These are phyloP conservation scores for Lithophane socia DNA, from an alignment of 2,888 invertebrate genomes.

Conservation along the genomic window DNA sequence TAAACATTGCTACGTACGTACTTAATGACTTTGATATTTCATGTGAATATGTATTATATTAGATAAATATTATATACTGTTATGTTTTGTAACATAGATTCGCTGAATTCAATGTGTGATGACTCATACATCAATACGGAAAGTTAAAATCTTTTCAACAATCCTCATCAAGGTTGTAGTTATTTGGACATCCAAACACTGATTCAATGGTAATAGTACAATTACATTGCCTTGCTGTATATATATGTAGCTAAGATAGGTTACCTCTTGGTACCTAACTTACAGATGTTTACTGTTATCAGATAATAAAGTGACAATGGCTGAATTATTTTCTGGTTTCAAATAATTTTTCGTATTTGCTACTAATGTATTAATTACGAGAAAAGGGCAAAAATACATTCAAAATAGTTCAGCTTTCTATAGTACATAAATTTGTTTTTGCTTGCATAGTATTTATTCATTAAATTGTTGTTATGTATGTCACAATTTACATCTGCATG, in stretches of 20 bases:
- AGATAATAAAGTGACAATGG: background rate
- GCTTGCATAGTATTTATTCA: background rate
- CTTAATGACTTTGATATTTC: slow-evolving; percentile 20
- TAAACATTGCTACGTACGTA: slow-evolving; percentile 42
- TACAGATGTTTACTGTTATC: background rate
- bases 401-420: background rate
- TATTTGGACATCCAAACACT: slow-evolving; percentile 7
- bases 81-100: slow-evolving; percentile 14
- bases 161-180: slow-evolving; percentile 28
- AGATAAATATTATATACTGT: background rate
- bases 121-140: slow-evolving; percentile 55
- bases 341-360: background rate
- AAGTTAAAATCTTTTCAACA: slow-evolving; percentile 36
- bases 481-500: background rate
- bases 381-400: background rate
- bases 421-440: background rate
- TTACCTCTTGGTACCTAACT: background rate
- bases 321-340: background rate
- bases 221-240: background rate
- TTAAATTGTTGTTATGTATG: background rate
- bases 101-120: slow-evolving; percentile 46
- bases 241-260: background rate
- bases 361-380: background rate
- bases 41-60: background rate
- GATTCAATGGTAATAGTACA: background rate